Evolutionary conservation across 2,113 vertebrate species (phyloP).

Genomic region (Tichodroma muraria): DNA sequence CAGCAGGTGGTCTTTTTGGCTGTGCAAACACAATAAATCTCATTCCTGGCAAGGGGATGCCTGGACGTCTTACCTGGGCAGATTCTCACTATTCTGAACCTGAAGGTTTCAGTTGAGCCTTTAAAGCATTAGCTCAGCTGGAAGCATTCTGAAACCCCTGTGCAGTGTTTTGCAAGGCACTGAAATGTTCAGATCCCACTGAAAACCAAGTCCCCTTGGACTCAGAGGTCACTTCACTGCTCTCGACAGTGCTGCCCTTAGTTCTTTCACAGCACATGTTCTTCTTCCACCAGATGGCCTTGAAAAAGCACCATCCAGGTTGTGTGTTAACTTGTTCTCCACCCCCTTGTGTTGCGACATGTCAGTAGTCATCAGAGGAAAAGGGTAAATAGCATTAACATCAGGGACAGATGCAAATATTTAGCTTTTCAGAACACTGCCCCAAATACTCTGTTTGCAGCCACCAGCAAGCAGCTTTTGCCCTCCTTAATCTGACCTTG

Average conservation of each 20-base stretch:
- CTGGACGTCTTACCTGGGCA: neutral
- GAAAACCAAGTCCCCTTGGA: neutral
- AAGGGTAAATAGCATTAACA: slow-evolving; percentile 29
- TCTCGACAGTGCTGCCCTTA: neutral
- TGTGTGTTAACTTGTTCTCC: neutral
- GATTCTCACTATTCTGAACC: neutral
- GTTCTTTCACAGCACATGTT: neutral
- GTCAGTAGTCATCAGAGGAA: neutral
- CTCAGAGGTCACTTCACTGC: neutral
- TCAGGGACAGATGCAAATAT: slow-evolving; percentile 56
- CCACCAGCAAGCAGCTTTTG: neutral
- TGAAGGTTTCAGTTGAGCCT: neutral
- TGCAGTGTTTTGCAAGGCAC: neutral
- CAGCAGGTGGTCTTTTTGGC: neutral
- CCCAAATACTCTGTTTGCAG: neutral
- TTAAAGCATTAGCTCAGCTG: neutral
- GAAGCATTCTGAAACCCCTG: neutral
- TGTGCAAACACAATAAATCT: neutral
- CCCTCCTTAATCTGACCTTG: slow-evolving; percentile 20
- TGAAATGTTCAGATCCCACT: neutral
- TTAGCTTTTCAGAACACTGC: slow-evolving; percentile 34
- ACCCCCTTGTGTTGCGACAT: neutral
- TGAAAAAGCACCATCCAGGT: neutral
- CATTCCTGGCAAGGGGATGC: neutral
- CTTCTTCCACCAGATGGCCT: neutral